Evolutionary conservation across 2,888 invertebrate species (phyloP).

Genomic region (Trichogramma evanescens): DNA sequence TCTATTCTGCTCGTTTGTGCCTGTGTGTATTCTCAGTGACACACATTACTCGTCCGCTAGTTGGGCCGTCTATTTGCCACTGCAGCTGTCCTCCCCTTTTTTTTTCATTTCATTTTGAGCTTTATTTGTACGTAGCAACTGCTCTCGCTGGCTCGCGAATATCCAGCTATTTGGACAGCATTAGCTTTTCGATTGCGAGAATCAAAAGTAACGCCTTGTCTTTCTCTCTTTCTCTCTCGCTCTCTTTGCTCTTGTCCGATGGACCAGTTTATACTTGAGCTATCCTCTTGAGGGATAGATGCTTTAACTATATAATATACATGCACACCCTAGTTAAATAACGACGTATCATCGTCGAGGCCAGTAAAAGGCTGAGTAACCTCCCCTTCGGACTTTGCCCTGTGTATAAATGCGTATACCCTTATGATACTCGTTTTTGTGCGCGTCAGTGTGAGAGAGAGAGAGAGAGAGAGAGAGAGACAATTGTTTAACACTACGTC

Average conservation of each 20-base stretch:
- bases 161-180: slow-evolving; percentile 40
- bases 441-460: too few relatives aligned
- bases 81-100: slow-evolving; percentile 15
- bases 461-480: too few relatives aligned
- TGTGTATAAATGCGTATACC: too few relatives aligned
- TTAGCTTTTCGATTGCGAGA: slow-evolving; percentile 33
- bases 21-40: not conserved
- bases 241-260: not conserved
- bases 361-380: too few relatives aligned
- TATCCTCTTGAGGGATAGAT: not conserved
- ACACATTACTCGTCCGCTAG: slow-evolving; percentile 3
- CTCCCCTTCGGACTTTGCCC: too few relatives aligned
- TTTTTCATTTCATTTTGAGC: not conserved
- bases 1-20: too few relatives aligned
- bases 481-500: too few relatives aligned
- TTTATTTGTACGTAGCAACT: not conserved
- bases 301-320: not conserved
- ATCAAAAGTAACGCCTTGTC: not conserved
- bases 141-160: slow-evolving; percentile 8
- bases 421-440: too few relatives aligned
- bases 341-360: too few relatives aligned
- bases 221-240: not conserved
- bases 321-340: too few relatives aligned
- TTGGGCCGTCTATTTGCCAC: slow-evolving; percentile 17
- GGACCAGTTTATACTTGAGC: not conserved